These are phyloP conservation scores for Malacoraja senta DNA, from an alignment of 2,797 vertebrate species.

Conservation along the genomic window DNA sequence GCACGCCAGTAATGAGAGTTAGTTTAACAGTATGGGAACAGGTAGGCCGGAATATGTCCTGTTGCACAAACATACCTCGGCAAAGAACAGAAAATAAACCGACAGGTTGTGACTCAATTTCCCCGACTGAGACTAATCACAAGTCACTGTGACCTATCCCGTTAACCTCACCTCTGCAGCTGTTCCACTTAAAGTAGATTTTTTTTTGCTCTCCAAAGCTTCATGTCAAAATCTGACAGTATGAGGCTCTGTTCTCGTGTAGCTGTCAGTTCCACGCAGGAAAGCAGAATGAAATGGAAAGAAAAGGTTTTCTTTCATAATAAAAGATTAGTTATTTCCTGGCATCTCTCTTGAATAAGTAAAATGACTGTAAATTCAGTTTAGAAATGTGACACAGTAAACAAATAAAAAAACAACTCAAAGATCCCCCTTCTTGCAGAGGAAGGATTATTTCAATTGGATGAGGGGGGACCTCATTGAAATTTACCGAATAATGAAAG, in stretches of 20 bases:
- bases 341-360: not conserved
- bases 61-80: not conserved
- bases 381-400: not conserved
- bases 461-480: too few species aligned
- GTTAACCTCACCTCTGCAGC: not conserved
- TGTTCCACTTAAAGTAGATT: not conserved
- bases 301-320: conserved; percentile 1
- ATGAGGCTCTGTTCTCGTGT: not conserved
- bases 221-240: too few species aligned
- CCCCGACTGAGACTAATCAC: not conserved
- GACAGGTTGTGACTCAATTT: not conserved
- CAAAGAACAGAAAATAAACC: not conserved
- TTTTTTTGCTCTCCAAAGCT: not conserved
- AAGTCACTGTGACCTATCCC: not conserved
- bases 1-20: not conserved
- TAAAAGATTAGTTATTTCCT: not conserved
- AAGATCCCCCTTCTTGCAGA: not conserved
- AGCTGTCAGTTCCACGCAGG: not conserved
- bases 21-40: not conserved
- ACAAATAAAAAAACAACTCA: not conserved
- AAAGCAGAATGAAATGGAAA: not conserved
- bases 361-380: not conserved
- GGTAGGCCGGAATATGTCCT: not conserved
- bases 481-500: too few species aligned
- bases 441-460: not conserved